These are phyloP conservation scores for Pipistrellus pipistrellus DNA, from an alignment of 2,797 vertebrate species.

Conservation along the genomic window DNA sequence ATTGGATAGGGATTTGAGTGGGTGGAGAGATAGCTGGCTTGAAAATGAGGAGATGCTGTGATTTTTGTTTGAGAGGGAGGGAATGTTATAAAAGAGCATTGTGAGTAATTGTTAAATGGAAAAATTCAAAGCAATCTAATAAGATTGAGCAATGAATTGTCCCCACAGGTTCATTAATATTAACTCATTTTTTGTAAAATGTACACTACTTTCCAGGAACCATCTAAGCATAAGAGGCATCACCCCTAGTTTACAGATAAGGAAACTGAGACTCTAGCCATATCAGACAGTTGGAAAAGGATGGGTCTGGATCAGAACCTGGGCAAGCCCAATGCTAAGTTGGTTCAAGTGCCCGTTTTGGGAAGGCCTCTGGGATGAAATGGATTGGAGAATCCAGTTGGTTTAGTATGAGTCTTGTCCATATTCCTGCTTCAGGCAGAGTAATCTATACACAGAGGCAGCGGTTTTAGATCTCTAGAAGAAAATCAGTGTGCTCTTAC, in stretches of 20 bases:
- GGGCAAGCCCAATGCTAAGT: background rate
- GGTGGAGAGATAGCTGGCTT: background rate
- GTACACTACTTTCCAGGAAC: background rate
- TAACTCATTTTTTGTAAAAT: constrained; percentile 42
- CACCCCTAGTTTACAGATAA: background rate
- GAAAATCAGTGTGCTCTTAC: background rate
- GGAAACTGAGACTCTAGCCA: background rate
- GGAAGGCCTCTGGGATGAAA: background rate
- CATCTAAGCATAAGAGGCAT: background rate
- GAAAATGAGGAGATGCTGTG: background rate
- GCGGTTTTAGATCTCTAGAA: background rate
- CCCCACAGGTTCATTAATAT: background rate
- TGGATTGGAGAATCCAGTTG: background rate
- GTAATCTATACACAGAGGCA: background rate
- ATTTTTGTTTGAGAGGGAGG: constrained; percentile 23
- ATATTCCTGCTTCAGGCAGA: background rate
- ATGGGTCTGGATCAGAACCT: too few species aligned
- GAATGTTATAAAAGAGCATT: constrained; percentile 8
- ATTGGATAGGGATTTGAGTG: background rate
- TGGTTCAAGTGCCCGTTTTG: background rate
- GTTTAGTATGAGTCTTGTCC: background rate
- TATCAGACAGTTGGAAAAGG: background rate
- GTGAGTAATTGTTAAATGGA: background rate
- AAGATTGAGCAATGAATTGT: background rate
- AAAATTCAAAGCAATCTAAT: constrained; percentile 45